Conservation (phyloP, 2,113 vertebrate species). For the Chroicocephalus ridibundus region DNA sequence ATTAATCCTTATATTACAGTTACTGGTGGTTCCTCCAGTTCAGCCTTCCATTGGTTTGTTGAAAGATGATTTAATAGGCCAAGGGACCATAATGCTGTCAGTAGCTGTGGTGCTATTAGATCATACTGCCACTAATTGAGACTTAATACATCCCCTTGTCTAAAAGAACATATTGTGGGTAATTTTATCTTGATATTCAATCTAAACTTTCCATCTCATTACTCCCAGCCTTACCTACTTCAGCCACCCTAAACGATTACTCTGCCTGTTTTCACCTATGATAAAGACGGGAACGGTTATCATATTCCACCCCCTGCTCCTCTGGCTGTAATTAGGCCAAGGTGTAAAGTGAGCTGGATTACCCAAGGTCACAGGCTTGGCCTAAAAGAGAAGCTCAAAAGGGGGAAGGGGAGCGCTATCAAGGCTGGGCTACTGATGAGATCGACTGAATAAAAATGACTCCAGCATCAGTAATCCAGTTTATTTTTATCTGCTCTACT, state of each 20-base stretch:
- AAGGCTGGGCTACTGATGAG: neutral
- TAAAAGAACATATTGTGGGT: slow-evolving; percentile 10
- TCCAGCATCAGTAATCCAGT: neutral
- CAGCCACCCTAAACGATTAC: neutral
- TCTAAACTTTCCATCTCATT: slow-evolving; percentile 54
- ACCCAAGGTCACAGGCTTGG: neutral
- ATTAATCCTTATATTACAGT: neutral
- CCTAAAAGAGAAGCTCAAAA: neutral
- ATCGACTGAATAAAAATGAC: neutral
- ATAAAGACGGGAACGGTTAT: neutral
- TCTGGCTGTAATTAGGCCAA: slow-evolving; percentile 14
- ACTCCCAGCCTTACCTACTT: neutral
- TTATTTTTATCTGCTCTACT: neutral
- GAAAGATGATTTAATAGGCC: neutral
- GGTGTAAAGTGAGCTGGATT: slow-evolving; percentile 16
- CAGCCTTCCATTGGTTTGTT: neutral
- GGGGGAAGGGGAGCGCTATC: neutral
- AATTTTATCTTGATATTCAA: slow-evolving; percentile 43
- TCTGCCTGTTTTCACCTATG: neutral
- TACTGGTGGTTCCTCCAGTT: neutral
- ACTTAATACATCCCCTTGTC: slow-evolving; percentile 8
- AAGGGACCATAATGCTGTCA: neutral
- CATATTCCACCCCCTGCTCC: neutral
- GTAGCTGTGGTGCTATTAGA: neutral
- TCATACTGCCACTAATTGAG: slow-evolving; percentile 33